A percentile compares a stretch with the other conserved stretches of the same genome.
Evolutionary conservation across 1,140 invertebrate genomes (phyloP).

Genomic region (Ips nitidus): DNA sequence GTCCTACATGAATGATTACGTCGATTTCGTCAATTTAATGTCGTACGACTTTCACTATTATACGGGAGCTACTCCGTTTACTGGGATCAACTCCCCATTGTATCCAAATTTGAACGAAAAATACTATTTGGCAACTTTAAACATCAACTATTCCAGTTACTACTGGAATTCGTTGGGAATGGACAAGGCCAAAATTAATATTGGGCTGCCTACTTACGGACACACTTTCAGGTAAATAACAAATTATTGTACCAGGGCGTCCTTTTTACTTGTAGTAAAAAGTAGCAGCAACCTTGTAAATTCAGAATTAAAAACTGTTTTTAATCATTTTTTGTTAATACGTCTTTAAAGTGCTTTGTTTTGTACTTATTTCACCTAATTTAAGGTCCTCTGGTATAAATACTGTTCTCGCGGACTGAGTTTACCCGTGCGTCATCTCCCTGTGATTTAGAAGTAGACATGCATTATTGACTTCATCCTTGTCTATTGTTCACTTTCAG

Average conservation of each 20-base stretch:
- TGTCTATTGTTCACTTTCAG: too few relatives aligned
- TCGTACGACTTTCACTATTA: constrained; percentile 87
- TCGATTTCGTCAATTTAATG: constrained; percentile 88
- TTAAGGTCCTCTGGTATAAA: too few relatives aligned
- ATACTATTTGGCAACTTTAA: constrained; percentile 70
- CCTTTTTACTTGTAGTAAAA: constrained; percentile 15
- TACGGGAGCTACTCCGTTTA: constrained; percentile 73
- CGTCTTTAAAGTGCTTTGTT: too few relatives aligned
- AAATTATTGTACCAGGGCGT: neutral
- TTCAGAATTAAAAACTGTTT: neutral
- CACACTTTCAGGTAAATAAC: constrained; percentile 69
- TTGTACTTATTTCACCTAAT: too few relatives aligned
- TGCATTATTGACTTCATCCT: too few relatives aligned
- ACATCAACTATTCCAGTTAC: constrained; percentile 79
- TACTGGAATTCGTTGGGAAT: constrained; percentile 82
- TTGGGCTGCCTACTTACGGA: constrained; percentile 90
- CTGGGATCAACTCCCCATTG: constrained; percentile 80
- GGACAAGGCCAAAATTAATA: constrained; percentile 77
- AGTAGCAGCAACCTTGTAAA: too few relatives aligned
- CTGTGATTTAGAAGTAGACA: too few relatives aligned
- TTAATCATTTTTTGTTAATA: neutral
- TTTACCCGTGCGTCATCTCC: too few relatives aligned
- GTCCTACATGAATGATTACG: constrained; percentile 71
- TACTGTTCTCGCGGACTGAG: too few relatives aligned
- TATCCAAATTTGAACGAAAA: constrained; percentile 62